A percentile compares a stretch with the other conserved stretches of the same genome.
Conservation (phyloP, 2,888 invertebrate species). For the Platerodrilus igneus region DNA sequence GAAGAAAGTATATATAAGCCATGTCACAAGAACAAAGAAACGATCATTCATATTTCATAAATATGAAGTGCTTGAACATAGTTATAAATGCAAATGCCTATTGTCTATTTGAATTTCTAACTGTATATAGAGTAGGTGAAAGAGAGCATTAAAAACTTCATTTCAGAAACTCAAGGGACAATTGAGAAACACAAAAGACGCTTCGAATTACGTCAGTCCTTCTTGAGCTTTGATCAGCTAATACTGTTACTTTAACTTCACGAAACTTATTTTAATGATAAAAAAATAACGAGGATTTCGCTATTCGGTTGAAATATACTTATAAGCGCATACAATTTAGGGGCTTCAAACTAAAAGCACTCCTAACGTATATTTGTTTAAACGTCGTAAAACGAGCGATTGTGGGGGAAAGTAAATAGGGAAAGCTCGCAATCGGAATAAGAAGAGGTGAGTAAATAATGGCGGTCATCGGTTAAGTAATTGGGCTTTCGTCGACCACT, state of each 20-base stretch:
- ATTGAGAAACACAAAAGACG: conserved; percentile 22
- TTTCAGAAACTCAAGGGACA: conserved; percentile 19
- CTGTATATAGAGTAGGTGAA: conserved; percentile 22
- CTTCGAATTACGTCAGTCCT: conserved; percentile 21
- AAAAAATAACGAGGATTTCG: too few relatives aligned
- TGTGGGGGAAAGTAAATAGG: conserved; percentile 38
- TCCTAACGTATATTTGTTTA: conserved; percentile 38
- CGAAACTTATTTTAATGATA: too few relatives aligned
- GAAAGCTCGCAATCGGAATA: conserved; percentile 29
- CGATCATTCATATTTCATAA: conserved; percentile 43
- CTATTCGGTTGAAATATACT: too few relatives aligned
- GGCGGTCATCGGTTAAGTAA: conserved; percentile 47
- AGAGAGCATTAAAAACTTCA: conserved; percentile 22
- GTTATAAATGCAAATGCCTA: conserved; percentile 43
- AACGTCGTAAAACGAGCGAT: conserved; percentile 38
- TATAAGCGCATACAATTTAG: too few relatives aligned
- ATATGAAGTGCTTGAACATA: conserved; percentile 41
- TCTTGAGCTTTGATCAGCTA: conserved; percentile 35
- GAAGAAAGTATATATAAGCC: too few relatives aligned
- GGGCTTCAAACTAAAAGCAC: conserved; percentile 18
- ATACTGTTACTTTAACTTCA: conserved; percentile 35
- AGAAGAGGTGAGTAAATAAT: conserved; percentile 44
- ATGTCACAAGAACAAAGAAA: too few relatives aligned
- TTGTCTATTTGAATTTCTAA: conserved; percentile 28
- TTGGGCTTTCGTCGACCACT: conserved; percentile 37